Evolutionary conservation across 2,113 vertebrate genomes (phyloP), one percentile per base, ranked within the genome.

Genomic region (Micronycteris hirsuta): DNA sequence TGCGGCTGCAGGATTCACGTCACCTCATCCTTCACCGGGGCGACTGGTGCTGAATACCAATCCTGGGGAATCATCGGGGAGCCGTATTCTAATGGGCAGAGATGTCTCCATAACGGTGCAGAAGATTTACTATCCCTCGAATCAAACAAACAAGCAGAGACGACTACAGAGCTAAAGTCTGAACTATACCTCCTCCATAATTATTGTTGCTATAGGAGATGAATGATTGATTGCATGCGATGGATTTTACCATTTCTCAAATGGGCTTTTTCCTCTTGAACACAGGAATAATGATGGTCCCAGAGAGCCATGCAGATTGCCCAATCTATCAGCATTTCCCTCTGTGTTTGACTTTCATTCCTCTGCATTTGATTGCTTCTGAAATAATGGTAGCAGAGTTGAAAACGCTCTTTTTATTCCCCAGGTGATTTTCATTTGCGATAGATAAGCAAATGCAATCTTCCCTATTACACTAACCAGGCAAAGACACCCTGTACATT

Each of bases 371-470:
- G 86, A 94, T 91, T 96, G 91, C 74, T 86, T 96, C 93, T 97
- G 90, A 97, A 97, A 96, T 77, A 97, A 76, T 85, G 92, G 19
- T 52, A 97, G 67, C n/a, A 85, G 49, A 82, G 83, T 73, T 86
- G 61, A 17, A 86, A 47, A 33, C 11, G 89, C 58, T 91, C 83
- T 94, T 93, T 97, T 78, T 96, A 96, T 81, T 97, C 65, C 63
- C 86, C 78, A 89, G 87, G 84, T 33, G 97, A 97, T 96, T 80
- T 97, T 84, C 78, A 85, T 92, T 97, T 97, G 90, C 94, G 97
- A 97, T 1, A 96, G 93, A 97, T 91, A 94, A 96, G 97, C 88
- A 96, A 97, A 98, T 92, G 92, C 96, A 94, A 92, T 95, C 97
- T 97, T 91, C 47, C 84, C 87, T 89, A 33, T 93, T 96, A 93